Evolutionary conservation across 2,113 vertebrate genomes (phyloP), one percentile per base, ranked within the genome.

Genomic region (Aegithalos caudatus): DNA sequence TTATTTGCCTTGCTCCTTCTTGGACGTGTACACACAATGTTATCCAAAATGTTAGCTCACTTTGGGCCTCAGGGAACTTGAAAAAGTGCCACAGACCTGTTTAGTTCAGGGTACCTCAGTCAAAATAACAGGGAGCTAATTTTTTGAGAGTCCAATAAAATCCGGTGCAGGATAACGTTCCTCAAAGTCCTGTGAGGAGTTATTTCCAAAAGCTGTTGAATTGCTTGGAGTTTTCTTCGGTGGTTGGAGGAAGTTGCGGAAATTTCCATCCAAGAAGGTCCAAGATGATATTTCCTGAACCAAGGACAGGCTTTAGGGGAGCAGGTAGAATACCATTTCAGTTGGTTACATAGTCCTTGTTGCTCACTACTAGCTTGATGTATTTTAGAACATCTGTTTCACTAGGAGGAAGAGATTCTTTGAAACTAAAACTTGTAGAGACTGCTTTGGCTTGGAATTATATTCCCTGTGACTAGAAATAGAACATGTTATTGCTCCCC

Each of bases 321-420:
- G 61, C 21, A 73, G 20, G 31, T n/a, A 44, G 60, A 94, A 62
- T 33, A 44, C 28, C 40, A 40, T 27, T 35, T 91, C 45, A 23
- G 50, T 66, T 45, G 74, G 54, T 56, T 80, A 54, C 12, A 35
- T 17, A 60, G 71, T 88, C 67, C 60, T 56, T 83, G 47, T 93
- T 54, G 35, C 56, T 95, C 54, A 19, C 27, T 86, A 86, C 60
- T 60, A 70, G 60, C 42, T 81, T 83, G 48, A 81, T 88, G 94
- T 76, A 82, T 80, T 96, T 94, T 64, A 76, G 57, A 89, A 71
- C 56, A 28, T 88, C 60, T 93, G 50, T 78, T 94, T 90, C 86
- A 88, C 93, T 73, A 62, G 18, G n/a, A 61, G 37, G 37, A 44
- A 81, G 50, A 47, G 71, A 44, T 27, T 77, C 27, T 79, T 83